Percentiles rank a stretch among this genome's conserved stretches.
These are phyloP conservation scores for Penaeus vannamei DNA, from an alignment of 1,140 invertebrate genomes.

Conservation along the genomic window DNA sequence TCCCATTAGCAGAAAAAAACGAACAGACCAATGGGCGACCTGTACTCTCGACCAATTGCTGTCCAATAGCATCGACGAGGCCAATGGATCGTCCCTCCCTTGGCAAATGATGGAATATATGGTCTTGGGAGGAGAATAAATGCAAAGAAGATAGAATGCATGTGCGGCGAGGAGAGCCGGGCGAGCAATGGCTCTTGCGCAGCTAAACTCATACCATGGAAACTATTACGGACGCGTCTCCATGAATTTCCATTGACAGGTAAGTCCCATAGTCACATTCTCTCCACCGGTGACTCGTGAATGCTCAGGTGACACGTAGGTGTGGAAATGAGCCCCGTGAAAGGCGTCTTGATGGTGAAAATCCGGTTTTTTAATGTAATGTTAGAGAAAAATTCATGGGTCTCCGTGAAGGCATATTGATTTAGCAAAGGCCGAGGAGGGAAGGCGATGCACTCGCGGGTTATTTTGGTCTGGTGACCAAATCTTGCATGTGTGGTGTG, in stretches of 20 bases:
- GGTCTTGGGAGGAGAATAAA: no score
- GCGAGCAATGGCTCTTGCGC: conserved; percentile 49
- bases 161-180: not conserved
- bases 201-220: conserved; percentile 63
- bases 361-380: no score
- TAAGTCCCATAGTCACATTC: conserved; percentile 31
- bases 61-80: conserved; percentile 4
- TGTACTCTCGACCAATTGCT: not conserved
- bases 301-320: not conserved
- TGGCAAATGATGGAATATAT: no score
- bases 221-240: conserved; percentile 56
- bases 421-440: conserved; percentile 23
- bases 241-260: conserved; percentile 63
- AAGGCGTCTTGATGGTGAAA: no score
- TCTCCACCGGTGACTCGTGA: not conserved
- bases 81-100: no score
- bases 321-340: not conserved
- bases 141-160: not conserved
- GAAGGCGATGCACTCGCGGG: not conserved
- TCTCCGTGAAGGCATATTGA: conserved; percentile 54
- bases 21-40: no score
- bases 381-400: conserved; percentile 60
- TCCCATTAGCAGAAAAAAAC: conserved; percentile 12
- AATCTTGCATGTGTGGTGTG: no score
- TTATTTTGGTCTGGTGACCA: not conserved